Evolutionary conservation across 1,140 invertebrate genomes (phyloP).

Genomic region (Drosophila santomea): DNA sequence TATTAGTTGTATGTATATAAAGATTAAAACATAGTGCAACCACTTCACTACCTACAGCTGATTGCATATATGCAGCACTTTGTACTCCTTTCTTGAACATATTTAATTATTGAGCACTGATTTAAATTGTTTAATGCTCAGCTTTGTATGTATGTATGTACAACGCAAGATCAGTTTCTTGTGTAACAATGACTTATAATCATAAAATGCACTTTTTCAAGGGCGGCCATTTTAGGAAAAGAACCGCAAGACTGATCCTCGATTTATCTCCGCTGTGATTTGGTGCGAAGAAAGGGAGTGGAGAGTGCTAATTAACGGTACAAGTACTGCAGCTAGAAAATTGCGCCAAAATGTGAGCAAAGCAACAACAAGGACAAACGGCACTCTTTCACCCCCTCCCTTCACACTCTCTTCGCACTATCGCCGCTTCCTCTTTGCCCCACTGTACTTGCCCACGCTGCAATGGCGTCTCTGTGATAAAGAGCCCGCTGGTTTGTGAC

Average conservation of each 20-base stretch:
- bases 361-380: conserved; percentile 45
- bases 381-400: conserved; percentile 50
- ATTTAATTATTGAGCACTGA: neutral
- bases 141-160: too few species aligned
- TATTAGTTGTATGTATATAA: too few species aligned
- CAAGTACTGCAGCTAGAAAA: conserved; percentile 52
- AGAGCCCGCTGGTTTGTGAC: conserved; percentile 20
- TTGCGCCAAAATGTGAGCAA: conserved; percentile 52
- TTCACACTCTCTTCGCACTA: neutral
- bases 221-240: conserved; percentile 58
- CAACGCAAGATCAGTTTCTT: too few species aligned
- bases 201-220: neutral
- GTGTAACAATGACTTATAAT: neutral
- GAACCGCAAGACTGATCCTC: conserved; percentile 15
- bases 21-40: too few species aligned
- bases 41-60: too few species aligned
- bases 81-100: too few species aligned
- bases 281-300: neutral
- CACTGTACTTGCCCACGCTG: conserved; percentile 33
- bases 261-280: conserved; percentile 5
- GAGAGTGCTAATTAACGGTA: conserved; percentile 44
- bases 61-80: too few species aligned
- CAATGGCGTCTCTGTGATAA: conserved; percentile 53
- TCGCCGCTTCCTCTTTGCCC: neutral
- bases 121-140: too few species aligned